phyloP scores from a whole-genome alignment of 2,113 vertebrate genomes.

The Pithys albifrons region DNA sequence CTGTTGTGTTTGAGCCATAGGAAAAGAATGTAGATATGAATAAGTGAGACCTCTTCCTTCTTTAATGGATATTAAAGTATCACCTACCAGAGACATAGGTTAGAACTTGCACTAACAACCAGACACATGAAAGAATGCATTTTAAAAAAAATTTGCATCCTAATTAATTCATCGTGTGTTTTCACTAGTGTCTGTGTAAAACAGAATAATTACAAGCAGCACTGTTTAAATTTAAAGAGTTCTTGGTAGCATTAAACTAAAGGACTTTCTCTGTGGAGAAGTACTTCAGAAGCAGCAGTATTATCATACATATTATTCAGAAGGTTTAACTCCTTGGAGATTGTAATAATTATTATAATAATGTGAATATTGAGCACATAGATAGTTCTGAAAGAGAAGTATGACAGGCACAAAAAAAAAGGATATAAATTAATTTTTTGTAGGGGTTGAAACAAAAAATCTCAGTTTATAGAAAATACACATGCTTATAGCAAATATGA shows the following conservation, averaged over 20 bases:
- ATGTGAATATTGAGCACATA: background rate
- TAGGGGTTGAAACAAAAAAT: background rate
- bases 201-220: background rate
- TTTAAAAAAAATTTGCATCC: background rate
- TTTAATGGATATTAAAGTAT: background rate
- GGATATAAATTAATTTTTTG: background rate
- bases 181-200: background rate
- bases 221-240: background rate
- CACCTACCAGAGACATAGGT: background rate
- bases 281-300: background rate
- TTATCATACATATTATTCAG: background rate
- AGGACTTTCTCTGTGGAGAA: background rate
- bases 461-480: background rate
- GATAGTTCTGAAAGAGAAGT: background rate
- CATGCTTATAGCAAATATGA: background rate
- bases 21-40: background rate
- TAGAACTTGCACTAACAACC: background rate
- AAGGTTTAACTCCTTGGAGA: background rate
- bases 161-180: background rate
- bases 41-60: background rate
- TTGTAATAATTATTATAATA: background rate
- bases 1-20: background rate
- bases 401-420: rapidly evolving
- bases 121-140: background rate
- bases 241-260: background rate